Percentiles rank a stretch among this genome's conserved stretches.
phyloP scores from a whole-genome alignment of 2,113 vertebrate genomes.

The Ardeotis arabs region DNA sequence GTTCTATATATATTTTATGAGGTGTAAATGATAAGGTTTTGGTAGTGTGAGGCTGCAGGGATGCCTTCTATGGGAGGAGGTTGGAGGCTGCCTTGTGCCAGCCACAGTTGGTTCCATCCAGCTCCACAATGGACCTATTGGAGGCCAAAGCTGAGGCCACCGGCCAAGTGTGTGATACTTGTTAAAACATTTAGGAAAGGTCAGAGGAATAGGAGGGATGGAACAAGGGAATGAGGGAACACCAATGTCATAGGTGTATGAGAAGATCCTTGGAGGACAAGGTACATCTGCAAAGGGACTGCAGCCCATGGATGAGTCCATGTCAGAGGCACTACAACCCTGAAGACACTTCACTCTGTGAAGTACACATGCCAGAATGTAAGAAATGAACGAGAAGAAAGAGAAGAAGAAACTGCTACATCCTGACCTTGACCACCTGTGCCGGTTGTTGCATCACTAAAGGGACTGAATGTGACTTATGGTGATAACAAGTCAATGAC shows the following conservation, averaged over 20 bases:
- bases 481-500: background rate
- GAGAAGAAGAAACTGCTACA: background rate
- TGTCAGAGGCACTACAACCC: background rate
- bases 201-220: background rate
- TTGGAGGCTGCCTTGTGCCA: background rate
- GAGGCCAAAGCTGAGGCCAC: background rate
- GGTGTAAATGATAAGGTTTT: background rate
- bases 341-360: background rate
- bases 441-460: background rate
- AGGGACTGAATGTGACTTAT: background rate
- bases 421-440: background rate
- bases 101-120: background rate
- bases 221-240: background rate
- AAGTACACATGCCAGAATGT: background rate
- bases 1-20: background rate
- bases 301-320: background rate
- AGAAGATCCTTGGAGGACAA: background rate
- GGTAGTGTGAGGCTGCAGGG: background rate
- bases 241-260: background rate
- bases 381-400: background rate
- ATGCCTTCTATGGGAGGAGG: background rate
- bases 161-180: background rate
- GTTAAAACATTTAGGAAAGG: background rate
- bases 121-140: background rate
- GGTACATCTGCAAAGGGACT: background rate